Evolutionary conservation across 2,113 vertebrate genomes (phyloP).

Genomic region (Rhea americana): DNA sequence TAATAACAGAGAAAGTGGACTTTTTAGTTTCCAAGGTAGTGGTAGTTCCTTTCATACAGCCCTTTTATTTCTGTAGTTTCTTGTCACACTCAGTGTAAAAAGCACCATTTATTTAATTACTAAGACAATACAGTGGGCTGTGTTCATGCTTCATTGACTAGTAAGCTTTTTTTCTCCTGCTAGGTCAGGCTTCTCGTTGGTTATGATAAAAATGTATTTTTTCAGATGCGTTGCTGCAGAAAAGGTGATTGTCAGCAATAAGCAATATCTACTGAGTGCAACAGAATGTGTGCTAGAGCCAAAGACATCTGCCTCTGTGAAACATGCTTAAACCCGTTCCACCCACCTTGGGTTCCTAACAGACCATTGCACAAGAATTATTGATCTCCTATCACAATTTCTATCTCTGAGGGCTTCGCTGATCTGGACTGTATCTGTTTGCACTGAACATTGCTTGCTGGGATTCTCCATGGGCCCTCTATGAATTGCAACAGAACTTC

Average conservation of each 20-base stretch:
- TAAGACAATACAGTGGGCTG: not conserved
- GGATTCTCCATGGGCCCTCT: not conserved
- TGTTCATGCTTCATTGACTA: not conserved
- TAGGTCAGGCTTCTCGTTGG: not conserved
- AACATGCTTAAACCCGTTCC: not conserved
- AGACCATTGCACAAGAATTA: not conserved
- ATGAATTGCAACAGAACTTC: not conserved
- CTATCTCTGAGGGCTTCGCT: not conserved
- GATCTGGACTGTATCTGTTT: not conserved
- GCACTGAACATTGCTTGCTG: not conserved
- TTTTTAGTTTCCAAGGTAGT: not conserved
- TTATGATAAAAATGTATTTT: not conserved
- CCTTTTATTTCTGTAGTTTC: not conserved
- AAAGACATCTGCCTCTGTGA: not conserved
- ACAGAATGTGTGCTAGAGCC: not conserved
- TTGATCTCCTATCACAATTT: not conserved
- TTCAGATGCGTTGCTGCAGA: constrained; percentile 9
- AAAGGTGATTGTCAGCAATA: constrained; percentile 41
- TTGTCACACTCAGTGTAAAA: not conserved
- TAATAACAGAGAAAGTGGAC: not conserved
- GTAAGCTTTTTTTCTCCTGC: not conserved
- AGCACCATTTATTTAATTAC: not conserved
- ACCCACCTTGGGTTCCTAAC: not conserved
- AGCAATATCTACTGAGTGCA: not conserved
- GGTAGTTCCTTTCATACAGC: not conserved